Evolutionary conservation across 2,888 invertebrate species (phyloP).

Genomic region (Andrena bucephala): DNA sequence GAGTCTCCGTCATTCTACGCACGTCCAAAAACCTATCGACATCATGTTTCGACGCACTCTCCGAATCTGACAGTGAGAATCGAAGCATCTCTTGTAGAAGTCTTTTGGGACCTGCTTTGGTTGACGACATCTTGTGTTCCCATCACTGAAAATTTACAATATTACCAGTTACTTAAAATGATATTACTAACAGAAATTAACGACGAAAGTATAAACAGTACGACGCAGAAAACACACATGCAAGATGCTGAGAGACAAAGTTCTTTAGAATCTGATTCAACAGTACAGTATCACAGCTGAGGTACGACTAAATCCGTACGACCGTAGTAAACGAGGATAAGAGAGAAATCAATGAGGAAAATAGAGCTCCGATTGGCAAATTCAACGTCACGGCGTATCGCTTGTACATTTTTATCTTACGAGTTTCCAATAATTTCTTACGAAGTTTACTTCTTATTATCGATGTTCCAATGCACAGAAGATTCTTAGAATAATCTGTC

Average conservation of each 20-base stretch:
- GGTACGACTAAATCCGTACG: slow-evolving; percentile 38
- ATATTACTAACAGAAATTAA: not conserved
- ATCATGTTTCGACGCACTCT: slow-evolving; percentile 55
- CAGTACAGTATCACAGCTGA: slow-evolving; percentile 5
- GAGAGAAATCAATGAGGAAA: slow-evolving; percentile 7
- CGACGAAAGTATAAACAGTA: not conserved
- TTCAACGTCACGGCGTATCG: slow-evolving; percentile 30
- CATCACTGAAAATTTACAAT: slow-evolving; percentile 72
- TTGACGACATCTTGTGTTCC: slow-evolving; percentile 73
- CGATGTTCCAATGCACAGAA: not conserved
- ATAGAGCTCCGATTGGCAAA: slow-evolving; percentile 30
- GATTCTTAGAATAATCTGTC: not conserved
- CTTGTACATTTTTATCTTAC: slow-evolving; percentile 19
- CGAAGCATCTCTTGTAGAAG: slow-evolving; percentile 69
- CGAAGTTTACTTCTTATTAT: not conserved
- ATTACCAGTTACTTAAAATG: not conserved
- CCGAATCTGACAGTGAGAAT: slow-evolving; percentile 45
- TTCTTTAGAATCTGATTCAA: not conserved
- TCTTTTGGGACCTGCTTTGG: slow-evolving; percentile 66
- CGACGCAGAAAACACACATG: not conserved
- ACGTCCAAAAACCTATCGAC: slow-evolving; percentile 40
- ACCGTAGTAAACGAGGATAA: slow-evolving; percentile 39
- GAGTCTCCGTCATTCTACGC: slow-evolving; percentile 59
- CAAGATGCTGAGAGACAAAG: not conserved
- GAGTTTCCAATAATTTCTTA: slow-evolving; percentile 16